Conservation (phyloP, 1,140 invertebrate species). For the Hermetia illucens region DNA sequence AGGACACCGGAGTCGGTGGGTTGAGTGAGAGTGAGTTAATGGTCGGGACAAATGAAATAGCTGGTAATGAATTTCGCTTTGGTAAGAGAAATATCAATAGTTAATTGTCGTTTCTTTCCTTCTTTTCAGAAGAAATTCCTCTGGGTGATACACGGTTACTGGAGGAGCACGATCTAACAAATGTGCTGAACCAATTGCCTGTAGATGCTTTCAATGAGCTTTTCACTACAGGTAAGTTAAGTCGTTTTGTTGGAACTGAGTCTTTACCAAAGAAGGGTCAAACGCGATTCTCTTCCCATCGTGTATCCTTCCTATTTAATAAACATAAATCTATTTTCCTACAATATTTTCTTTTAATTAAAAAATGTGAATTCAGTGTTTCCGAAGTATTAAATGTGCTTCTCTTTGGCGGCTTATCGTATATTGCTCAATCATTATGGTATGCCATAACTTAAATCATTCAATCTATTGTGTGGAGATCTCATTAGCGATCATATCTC, state of each 20-base stretch:
- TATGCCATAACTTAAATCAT: too few species aligned
- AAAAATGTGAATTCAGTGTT: too few species aligned
- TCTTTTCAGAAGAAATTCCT: constrained; percentile 27
- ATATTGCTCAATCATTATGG: too few species aligned
- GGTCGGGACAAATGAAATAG: constrained; percentile 21
- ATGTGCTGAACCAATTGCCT: constrained; percentile 76
- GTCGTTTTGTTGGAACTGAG: neutral
- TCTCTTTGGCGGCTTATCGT: too few species aligned
- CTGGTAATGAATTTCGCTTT: constrained; percentile 10
- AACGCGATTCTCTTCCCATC: too few species aligned
- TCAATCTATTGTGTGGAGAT: too few species aligned
- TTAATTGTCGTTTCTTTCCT: too few species aligned
- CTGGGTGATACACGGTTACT: constrained; percentile 38
- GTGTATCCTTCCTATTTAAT: too few species aligned
- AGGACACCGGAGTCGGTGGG: constrained; percentile 37
- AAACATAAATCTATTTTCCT: too few species aligned
- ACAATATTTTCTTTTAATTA: too few species aligned
- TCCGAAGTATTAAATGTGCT: too few species aligned
- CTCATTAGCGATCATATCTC: too few species aligned
- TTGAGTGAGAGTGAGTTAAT: constrained; percentile 41
- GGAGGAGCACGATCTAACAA: constrained; percentile 78
- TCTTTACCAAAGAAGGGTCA: neutral
- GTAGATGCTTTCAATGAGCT: constrained; percentile 85
- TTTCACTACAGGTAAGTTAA: constrained; percentile 41
- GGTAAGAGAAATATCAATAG: neutral